Base-by-base conservation (phyloP, 2,888 invertebrate species). In the Nysson spinosus region DNA sequence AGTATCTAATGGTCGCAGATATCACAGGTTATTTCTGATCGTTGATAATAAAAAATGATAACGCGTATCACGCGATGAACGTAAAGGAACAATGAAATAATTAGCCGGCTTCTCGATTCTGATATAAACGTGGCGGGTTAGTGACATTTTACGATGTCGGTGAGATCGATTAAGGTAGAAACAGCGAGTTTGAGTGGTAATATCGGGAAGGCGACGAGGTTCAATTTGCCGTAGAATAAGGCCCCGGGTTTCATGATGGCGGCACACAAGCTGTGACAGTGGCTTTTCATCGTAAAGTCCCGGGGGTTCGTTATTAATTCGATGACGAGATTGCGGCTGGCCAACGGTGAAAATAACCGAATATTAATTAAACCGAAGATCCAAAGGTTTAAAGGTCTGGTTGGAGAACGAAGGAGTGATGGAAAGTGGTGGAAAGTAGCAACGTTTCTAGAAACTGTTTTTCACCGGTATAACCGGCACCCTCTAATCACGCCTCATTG, bases 311-410 rank as follows among this genome's bases (percentile, higher is more conserved):
- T 49, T 64, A 64, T 63, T 51, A 51, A 65, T 66, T 51, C 46
- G 50, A 64, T 40, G 40, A 46, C 30, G 50, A 42, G 57, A 51
- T 57, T 43, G 64, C 44, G 62, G 42, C 19, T 34, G 56, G 22
- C 46, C 55, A 50, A 30, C 56, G 65, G 19, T n/a, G 56, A 57
- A 69, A 64, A 69, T 63, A 69, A 58, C 43, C 47, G 55, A 44
- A 55, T 52, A 49, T 69, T 63, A 69, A 69, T 69, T 63, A 57
- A 58, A 58, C 69, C 19, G 52, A 12, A n/a, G n/a, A n/a, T n/a
- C n/a, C n/a, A n/a, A n/a, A n/a, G n/a, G n/a, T n/a, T n/a, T n/a
- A n/a, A n/a, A n/a, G n/a, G n/a, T n/a, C n/a, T n/a, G n/a, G n/a
- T n/a, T n/a, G n/a, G n/a, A n/a, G n/a, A n/a, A n/a, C n/a, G n/a